These are phyloP conservation scores for Fragum sueziense DNA, from an alignment of 2,888 invertebrate species.

Conservation along the genomic window DNA sequence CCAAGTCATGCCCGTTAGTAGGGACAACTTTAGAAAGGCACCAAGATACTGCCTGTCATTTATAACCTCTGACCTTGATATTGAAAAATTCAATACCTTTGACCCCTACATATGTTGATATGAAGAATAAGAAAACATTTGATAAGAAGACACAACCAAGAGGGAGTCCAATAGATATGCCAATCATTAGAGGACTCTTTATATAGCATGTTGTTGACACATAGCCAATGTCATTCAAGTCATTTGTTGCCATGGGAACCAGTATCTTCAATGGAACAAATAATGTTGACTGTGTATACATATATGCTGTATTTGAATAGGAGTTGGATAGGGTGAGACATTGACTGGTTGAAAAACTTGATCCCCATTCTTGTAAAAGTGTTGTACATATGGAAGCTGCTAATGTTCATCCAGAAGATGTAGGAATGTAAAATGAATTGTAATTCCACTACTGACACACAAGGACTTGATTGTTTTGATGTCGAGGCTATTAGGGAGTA, in stretches of 20 bases:
- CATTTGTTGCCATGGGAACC: conserved; percentile 1
- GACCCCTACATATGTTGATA: background rate
- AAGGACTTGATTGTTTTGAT: background rate
- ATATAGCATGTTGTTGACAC: conserved; percentile 1
- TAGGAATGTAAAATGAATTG: conserved; percentile 1
- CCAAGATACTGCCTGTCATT: background rate
- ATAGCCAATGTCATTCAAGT: conserved; percentile 2
- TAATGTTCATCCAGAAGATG: conserved; percentile 1
- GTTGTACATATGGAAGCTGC: conserved; percentile 6
- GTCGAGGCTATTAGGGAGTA: background rate
- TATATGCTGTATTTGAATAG: conserved; percentile 1
- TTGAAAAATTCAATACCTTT: conserved; percentile 5
- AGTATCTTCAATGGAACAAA: conserved; percentile 1
- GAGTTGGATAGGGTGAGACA: background rate
- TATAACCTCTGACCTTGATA: conserved; percentile 3
- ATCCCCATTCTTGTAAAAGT: conserved; percentile 1
- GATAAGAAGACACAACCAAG: background rate
- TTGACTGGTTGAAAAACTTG: conserved; percentile 13
- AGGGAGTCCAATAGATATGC: conserved; percentile 1
- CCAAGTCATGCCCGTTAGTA: conserved; percentile 3
- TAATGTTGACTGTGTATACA: background rate
- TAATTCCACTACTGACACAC: background rate
- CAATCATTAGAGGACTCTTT: background rate
- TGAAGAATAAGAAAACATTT: background rate
- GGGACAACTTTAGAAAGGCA: conserved; percentile 4